Evolutionary conservation across 2,888 invertebrate genomes (phyloP).

Genomic region (Zele albiditarsus): DNA sequence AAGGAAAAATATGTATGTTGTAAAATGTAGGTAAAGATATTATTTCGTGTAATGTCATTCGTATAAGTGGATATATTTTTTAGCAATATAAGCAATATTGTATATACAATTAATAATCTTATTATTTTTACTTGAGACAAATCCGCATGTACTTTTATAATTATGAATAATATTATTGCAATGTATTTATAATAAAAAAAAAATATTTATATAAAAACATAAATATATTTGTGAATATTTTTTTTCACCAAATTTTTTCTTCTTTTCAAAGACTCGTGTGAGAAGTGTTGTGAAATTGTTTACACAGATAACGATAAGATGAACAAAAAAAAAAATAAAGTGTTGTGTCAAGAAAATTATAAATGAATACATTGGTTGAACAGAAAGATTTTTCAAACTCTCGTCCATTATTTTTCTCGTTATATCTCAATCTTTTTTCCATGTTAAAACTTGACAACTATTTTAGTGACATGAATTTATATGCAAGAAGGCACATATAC

Average conservation of each 20-base stretch:
- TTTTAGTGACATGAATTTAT: conserved; percentile 7
- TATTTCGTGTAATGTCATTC: no score
- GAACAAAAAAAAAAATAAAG: neutral
- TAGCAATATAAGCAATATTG: no score
- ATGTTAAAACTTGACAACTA: conserved; percentile 10
- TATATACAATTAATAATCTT: no score
- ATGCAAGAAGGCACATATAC: neutral
- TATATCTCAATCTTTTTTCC: neutral
- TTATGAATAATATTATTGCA: no score
- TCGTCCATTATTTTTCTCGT: neutral
- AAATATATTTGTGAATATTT: no score
- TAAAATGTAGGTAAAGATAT: no score
- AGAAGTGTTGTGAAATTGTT: neutral
- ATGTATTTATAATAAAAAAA: no score
- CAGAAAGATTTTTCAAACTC: neutral
- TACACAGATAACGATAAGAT: neutral
- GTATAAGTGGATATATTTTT: no score
- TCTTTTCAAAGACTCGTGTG: neutral
- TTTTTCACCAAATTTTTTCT: neutral
- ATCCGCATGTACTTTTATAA: no score
- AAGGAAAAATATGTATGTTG: neutral
- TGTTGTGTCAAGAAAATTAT: conserved; percentile 8
- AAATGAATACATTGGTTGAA: neutral
- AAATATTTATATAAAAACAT: no score
- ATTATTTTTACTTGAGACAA: no score